Conservation (phyloP, 1,140 invertebrate species). For the Brachionus paranguensis region DNA sequence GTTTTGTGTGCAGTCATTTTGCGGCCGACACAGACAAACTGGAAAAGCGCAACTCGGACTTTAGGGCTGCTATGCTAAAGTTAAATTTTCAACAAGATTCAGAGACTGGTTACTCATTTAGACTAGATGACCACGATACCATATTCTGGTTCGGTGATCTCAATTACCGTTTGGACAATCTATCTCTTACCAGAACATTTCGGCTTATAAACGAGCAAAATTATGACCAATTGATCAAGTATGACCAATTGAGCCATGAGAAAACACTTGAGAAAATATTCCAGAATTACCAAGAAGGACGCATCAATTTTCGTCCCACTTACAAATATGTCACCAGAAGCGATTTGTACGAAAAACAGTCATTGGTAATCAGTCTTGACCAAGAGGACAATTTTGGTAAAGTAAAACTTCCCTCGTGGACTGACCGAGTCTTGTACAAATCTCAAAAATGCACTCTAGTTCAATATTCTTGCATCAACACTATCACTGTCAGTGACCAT, state of each 20-base stretch:
- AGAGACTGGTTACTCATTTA: slow-evolving; percentile 62
- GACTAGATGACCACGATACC: slow-evolving; percentile 84
- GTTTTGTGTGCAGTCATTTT: slow-evolving; percentile 97
- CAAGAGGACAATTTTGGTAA: slow-evolving; percentile 73
- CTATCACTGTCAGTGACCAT: slow-evolving; percentile 26
- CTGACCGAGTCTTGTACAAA: slow-evolving; percentile 25
- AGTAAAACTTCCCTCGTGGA: slow-evolving; percentile 38
- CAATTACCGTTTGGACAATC: slow-evolving; percentile 94
- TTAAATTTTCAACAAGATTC: not conserved
- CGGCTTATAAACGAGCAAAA: slow-evolving; percentile 72
- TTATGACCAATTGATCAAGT: slow-evolving; percentile 68
- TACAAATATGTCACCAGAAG: slow-evolving; percentile 96
- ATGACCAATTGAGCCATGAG: slow-evolving; percentile 77
- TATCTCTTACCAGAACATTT: slow-evolving; percentile 74
- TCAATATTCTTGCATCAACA: slow-evolving; percentile 26
- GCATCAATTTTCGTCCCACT: slow-evolving; percentile 84
- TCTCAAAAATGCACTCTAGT: not conserved
- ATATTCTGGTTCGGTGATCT: slow-evolving; percentile 99
- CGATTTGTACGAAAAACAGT: slow-evolving; percentile 78
- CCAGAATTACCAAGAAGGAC: slow-evolving; percentile 76
- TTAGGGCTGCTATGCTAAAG: slow-evolving; percentile 57
- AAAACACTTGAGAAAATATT: slow-evolving; percentile 63
- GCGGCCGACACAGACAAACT: slow-evolving; percentile 68
- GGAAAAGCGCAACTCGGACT: slow-evolving; percentile 24
- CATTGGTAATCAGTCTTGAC: slow-evolving; percentile 81